These are phyloP conservation scores for Clavelina lepadiformis DNA, from an alignment of 23 tunicate genomes.

Conservation along the genomic window DNA sequence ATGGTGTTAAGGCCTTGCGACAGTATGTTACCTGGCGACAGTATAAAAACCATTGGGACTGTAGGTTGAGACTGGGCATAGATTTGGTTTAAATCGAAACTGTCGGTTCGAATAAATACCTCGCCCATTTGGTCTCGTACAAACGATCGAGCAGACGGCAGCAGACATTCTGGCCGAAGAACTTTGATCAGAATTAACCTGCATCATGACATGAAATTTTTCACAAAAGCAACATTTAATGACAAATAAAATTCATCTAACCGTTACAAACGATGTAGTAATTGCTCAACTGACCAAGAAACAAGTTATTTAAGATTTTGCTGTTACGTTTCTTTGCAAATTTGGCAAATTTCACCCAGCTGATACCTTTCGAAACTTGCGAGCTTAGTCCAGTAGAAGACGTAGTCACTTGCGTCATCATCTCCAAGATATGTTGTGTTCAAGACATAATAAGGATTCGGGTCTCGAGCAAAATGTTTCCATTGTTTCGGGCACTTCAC, in stretches of 20 bases:
- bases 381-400: slow-evolving; percentile 36
- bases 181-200: slow-evolving; percentile 78
- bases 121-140: slow-evolving; percentile 60
- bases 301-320: no score
- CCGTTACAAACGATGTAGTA: neutral
- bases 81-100: slow-evolving; percentile 68
- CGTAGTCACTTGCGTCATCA: neutral
- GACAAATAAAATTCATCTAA: no score
- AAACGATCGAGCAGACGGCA: slow-evolving; percentile 48
- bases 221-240: no score
- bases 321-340: no score
- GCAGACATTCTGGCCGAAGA: slow-evolving; percentile 76
- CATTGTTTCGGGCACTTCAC: slow-evolving; percentile 43
- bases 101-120: slow-evolving; percentile 24
- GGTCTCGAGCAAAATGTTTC: slow-evolving; percentile 24
- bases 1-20: neutral
- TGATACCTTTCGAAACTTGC: slow-evolving; percentile 49
- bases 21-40: slow-evolving; percentile 94
- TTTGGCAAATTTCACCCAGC: neutral
- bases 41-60: slow-evolving; percentile 72
- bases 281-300: neutral
- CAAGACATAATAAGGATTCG: slow-evolving; percentile 38
- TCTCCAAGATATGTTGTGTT: neutral
- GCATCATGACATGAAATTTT: neutral
- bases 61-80: slow-evolving; percentile 53